Conservation (phyloP, 2,113 vertebrate genomes). For the Orientallactaga bullata region DNA sequence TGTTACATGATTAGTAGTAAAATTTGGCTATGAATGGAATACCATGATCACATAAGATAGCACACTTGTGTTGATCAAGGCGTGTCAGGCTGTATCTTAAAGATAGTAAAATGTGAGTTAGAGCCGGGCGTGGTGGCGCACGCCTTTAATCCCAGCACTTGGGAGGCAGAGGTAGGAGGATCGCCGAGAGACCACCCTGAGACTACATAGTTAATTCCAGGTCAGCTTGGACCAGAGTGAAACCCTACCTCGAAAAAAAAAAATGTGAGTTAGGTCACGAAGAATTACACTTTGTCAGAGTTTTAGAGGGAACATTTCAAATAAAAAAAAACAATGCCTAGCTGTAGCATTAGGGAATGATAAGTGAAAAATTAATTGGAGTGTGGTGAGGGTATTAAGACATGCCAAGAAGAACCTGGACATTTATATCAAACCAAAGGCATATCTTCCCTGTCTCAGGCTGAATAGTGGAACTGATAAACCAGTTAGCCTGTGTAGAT, state of each 20-base stretch:
- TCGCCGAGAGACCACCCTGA: no score
- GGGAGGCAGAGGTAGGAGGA: no score
- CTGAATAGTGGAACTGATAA: not conserved
- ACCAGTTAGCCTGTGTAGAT: not conserved
- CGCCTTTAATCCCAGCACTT: no score
- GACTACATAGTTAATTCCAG: no score
- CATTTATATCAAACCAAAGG: not conserved
- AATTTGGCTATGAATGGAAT: not conserved
- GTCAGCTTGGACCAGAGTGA: no score
- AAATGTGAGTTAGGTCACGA: not conserved
- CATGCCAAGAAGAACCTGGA: not conserved
- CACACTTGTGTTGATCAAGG: not conserved
- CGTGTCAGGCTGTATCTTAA: not conserved
- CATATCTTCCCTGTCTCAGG: not conserved
- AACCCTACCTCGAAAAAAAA: no score
- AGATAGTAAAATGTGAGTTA: not conserved
- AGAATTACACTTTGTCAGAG: conserved; percentile 1
- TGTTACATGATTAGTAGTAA: not conserved
- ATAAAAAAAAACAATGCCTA: not conserved
- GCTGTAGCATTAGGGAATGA: not conserved
- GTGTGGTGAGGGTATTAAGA: not conserved
- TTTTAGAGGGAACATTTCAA: not conserved
- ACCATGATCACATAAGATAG: not conserved
- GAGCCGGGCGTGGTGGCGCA: no score
- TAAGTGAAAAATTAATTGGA: not conserved